Evolutionary conservation across 2,797 vertebrate genomes (phyloP), one percentile per base, ranked within the genome.

Genomic region (Bradypodion ventrale): DNA sequence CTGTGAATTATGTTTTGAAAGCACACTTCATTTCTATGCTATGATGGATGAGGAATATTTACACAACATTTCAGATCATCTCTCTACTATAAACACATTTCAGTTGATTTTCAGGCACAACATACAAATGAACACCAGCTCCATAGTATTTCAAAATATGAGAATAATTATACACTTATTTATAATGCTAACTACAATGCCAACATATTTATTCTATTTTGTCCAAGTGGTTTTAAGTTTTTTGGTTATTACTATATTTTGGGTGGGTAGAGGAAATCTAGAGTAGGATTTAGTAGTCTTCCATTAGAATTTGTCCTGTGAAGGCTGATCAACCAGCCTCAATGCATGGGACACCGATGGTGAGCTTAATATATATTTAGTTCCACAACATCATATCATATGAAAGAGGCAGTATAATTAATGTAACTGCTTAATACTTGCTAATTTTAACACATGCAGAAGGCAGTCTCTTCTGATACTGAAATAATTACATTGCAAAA

Each of bases 121-220:
- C n/a, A 25, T 37, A n/a, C 27, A 70, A 59, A 13, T 70, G 65
- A 52, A 70, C 70, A 66, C 79, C 79, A 81, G 52, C 37, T 37
- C 49, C 66, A 70, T 65, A 82, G 77, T 40, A 78, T 83, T 83
- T 78, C 75, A 70, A 70, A 78, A 69, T 69, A 60, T 35, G 59
- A 35, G 65, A 62, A 69, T 23, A 66, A 66, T 44, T 44, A 65
- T 82, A 19, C 65, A 44, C 29, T 75, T 49, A 40, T 4, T 37
- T 27, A 40, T 2, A 23, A 25, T 7, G 21, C 35, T 69, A 69
- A 19, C 35, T 19, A 63, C 10, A 10, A 63, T 16, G 40, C 75
- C 6, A 10, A 42, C 62, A 23, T 32, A 60, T 82, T 74, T 82
- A 73, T 52, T 56, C 25, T 7, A 75, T 40, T 52, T 66, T 75